These are phyloP conservation scores for Archivesica marissinica DNA, from an alignment of 1,140 invertebrate species.

Conservation along the genomic window DNA sequence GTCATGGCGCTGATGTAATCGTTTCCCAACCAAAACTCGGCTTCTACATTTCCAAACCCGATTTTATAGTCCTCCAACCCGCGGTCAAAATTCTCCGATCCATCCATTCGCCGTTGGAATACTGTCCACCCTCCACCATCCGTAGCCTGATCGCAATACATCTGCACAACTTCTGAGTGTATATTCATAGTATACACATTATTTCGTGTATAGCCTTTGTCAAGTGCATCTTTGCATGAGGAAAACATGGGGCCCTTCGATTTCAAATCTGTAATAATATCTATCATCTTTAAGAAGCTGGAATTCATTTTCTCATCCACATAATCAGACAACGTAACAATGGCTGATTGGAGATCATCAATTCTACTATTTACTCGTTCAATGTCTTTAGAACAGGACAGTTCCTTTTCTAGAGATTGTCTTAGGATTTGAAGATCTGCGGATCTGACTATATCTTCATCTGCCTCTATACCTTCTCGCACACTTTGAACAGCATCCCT, in stretches of 20 bases:
- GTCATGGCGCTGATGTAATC: conserved; percentile 48
- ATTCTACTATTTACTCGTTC: too few relatives aligned
- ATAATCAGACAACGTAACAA: too few relatives aligned
- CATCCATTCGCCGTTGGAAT: conserved; percentile 91
- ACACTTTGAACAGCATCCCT: too few relatives aligned
- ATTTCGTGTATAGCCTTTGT: not conserved
- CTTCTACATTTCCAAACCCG: conserved; percentile 93
- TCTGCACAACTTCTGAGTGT: conserved; percentile 85
- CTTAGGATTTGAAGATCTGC: too few relatives aligned
- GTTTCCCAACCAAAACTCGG: conserved; percentile 82
- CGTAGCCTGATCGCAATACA: conserved; percentile 87
- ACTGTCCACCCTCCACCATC: conserved; percentile 92
- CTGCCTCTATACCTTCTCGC: too few relatives aligned
- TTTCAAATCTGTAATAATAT: too few relatives aligned
- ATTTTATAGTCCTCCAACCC: conserved; percentile 97
- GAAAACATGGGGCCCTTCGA: not conserved
- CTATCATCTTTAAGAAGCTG: too few relatives aligned
- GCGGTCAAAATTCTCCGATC: conserved; percentile 91
- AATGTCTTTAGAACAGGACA: too few relatives aligned
- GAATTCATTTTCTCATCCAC: too few relatives aligned
- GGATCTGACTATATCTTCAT: too few relatives aligned
- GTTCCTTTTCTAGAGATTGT: too few relatives aligned
- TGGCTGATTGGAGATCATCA: too few relatives aligned
- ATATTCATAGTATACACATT: not conserved
- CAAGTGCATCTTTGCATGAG: not conserved